Evolutionary conservation across 2,888 invertebrate genomes (phyloP), one percentile per base, ranked within the genome.

Genomic region (Lycocerus yunnanus): DNA sequence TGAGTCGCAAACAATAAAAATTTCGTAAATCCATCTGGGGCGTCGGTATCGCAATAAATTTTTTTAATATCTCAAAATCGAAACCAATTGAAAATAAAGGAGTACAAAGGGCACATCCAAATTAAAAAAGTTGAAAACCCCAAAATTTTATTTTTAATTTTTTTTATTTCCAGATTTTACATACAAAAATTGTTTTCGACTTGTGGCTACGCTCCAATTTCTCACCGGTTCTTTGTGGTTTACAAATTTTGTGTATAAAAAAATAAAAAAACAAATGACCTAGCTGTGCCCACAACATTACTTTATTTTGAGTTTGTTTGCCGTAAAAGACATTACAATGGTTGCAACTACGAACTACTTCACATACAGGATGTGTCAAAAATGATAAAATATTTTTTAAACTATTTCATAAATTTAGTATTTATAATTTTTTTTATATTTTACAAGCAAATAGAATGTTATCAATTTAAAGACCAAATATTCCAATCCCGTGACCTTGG

Each of bases 171-270:
- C 79, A 87, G 87, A 86, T 83, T 74, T 82, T 21, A 82, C 81
- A 59, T 85, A 84, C 72, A 82, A 82, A 67, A 82, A 81, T 63
- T 84, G 86, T 70, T 87, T 87, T 74, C 80, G 84, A 67, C 68
- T 86, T 60, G 83, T 86, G 81, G 84, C 85, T 6, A 63, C 86
- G 0, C 74, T 87, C n/a, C 86, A 87, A 69, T 85, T 87, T 74
- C 78, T 85, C 15, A 84, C 82, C 24, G 87, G 87, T 13, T 81
- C 82, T 66, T 71, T 87, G 43, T 86, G 86, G 86, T 83, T 86
- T 43, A 80, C 82, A 10, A 86, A 86, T 78, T 86, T 83, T 78
- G 78, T 86, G 21, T 86, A 86, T 79, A 86, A 86, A 72, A 84
- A 82, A 81, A 81, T 85, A 18, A 82, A 78, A 68, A 67, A 66